A percentile compares a stretch with the other conserved stretches of the same genome.
Evolutionary conservation across 2,113 vertebrate genomes (phyloP).

Genomic region (Chascanopsetta lugubris): DNA sequence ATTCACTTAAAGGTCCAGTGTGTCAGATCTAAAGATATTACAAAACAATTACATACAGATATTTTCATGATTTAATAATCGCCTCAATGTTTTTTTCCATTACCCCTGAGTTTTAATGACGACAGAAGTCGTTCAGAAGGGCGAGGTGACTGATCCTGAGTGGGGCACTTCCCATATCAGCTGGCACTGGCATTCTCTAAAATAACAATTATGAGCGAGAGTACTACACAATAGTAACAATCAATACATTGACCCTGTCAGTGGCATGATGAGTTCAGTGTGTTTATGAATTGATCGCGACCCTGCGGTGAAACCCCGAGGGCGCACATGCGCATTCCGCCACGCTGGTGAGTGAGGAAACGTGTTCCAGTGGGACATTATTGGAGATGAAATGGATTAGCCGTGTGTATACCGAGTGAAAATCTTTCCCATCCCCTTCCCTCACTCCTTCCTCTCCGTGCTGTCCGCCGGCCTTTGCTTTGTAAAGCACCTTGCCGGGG

Average conservation of each 20-base stretch:
- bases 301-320: background rate
- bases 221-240: too few relatives aligned
- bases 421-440: conserved; percentile 52
- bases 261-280: background rate
- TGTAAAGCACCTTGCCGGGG: conserved; percentile 59
- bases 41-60: too few relatives aligned
- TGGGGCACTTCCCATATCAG: too few relatives aligned
- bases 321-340: conserved; percentile 30
- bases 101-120: too few relatives aligned
- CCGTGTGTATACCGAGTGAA: conserved; percentile 58
- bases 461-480: conserved; percentile 45
- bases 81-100: too few relatives aligned
- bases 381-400: conserved; percentile 50
- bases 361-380: conserved; percentile 51
- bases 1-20: too few relatives aligned
- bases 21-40: too few relatives aligned
- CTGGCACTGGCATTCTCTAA: too few relatives aligned
- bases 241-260: background rate
- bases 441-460: conserved; percentile 39
- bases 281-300: conserved; percentile 27
- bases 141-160: too few relatives aligned
- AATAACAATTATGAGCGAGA: too few relatives aligned
- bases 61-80: too few relatives aligned
- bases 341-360: conserved; percentile 27
- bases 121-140: too few relatives aligned